Conservation (phyloP, 2,797 vertebrate species). For the Echiichthys vipera region DNA sequence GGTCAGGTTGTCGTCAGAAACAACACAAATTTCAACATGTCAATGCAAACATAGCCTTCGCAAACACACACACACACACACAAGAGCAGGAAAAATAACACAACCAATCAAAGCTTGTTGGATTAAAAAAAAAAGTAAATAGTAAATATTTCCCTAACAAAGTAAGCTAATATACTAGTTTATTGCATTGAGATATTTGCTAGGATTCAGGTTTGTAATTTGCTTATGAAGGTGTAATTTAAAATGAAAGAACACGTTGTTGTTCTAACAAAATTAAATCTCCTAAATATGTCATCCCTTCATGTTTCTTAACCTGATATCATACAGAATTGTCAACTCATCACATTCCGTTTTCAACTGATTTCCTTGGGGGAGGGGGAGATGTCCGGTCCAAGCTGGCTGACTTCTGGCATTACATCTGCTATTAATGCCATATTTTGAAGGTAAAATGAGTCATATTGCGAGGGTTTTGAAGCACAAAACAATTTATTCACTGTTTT, state of each 20-base stretch:
- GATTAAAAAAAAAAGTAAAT: no score
- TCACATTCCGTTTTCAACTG: no score
- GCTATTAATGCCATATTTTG: no score
- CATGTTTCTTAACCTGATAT: background rate
- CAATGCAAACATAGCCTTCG: background rate
- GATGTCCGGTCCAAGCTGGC: no score
- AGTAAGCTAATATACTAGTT: slow-evolving; percentile 2
- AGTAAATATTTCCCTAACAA: slow-evolving; percentile 25
- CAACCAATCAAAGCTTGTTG: background rate
- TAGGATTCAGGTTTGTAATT: slow-evolving; percentile 27
- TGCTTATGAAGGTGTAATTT: slow-evolving; percentile 1
- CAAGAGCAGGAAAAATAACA: background rate
- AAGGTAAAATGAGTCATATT: no score
- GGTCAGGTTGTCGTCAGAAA: slow-evolving; percentile 61
- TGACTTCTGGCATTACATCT: no score
- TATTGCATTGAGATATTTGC: slow-evolving; percentile 11
- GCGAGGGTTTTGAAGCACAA: no score
- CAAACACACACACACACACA: slow-evolving; percentile 7
- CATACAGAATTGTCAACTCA: no score
- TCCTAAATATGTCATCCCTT: background rate
- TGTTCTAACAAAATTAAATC: slow-evolving; percentile 5
- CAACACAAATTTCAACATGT: slow-evolving; percentile 56
- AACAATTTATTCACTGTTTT: no score
- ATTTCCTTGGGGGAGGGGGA: no score
- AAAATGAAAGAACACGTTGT: background rate